Evolutionary conservation across 2,113 vertebrate genomes (phyloP).

Genomic region (Mirza zaza): DNA sequence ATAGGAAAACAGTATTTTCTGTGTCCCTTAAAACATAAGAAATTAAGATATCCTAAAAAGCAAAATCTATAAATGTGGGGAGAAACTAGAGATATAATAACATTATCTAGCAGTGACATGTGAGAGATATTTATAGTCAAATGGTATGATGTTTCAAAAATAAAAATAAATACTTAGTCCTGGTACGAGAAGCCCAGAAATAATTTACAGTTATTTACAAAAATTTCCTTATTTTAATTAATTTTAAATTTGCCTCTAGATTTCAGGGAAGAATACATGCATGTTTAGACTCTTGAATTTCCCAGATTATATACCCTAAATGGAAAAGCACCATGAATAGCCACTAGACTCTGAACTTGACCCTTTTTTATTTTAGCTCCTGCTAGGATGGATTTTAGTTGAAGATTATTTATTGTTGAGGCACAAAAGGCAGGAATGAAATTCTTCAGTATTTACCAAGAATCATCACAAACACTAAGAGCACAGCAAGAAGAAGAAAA

Average conservation of each 20-base stretch:
- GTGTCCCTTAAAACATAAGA: background rate
- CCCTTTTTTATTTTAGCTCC: background rate
- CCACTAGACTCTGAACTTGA: background rate
- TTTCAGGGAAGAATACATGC: background rate
- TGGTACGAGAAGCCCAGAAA: background rate
- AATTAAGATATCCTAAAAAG: background rate
- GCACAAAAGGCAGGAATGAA: background rate
- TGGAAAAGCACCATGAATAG: background rate
- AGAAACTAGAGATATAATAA: background rate
- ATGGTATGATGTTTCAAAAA: background rate
- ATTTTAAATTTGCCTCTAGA: background rate
- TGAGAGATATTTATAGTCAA: background rate
- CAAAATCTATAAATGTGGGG: background rate
- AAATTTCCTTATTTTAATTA: background rate
- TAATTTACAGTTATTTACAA: background rate
- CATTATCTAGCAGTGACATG: background rate
- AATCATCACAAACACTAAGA: background rate
- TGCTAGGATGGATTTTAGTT: background rate
- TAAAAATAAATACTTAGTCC: background rate
- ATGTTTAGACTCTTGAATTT: background rate
- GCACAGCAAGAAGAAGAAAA: background rate
- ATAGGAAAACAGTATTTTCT: background rate
- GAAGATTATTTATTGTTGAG: background rate
- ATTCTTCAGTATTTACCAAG: background rate
- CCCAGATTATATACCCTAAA: background rate